These are phyloP conservation scores for Macrosteles quadrilineatus DNA, from an alignment of 1,140 invertebrate species.

Conservation along the genomic window DNA sequence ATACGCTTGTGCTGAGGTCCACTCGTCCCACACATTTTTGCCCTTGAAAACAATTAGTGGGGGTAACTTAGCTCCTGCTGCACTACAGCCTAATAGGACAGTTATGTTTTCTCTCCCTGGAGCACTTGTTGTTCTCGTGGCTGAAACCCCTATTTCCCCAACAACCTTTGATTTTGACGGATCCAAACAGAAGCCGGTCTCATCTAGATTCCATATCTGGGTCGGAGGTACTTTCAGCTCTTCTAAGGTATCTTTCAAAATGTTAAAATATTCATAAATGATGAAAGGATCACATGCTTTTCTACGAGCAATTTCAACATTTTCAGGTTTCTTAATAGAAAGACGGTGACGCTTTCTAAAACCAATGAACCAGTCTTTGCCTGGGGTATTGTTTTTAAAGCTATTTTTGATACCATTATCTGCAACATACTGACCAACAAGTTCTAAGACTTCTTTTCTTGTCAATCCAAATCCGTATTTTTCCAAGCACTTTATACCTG, in stretches of 20 bases:
- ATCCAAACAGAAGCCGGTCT: slow-evolving; percentile 44
- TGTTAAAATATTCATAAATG: slow-evolving; percentile 45
- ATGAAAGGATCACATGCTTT: slow-evolving; percentile 43
- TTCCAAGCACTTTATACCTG: too few relatives aligned
- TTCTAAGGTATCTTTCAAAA: slow-evolving; percentile 38
- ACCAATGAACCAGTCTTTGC: slow-evolving; percentile 28
- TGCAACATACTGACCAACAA: slow-evolving; percentile 26
- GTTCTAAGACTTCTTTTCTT: slow-evolving; percentile 26
- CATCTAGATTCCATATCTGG: slow-evolving; percentile 48
- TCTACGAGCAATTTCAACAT: slow-evolving; percentile 46
- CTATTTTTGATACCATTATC: slow-evolving; percentile 23
- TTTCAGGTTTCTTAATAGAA: slow-evolving; percentile 40
- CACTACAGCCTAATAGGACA: slow-evolving; percentile 41
- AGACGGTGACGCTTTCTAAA: slow-evolving; percentile 30
- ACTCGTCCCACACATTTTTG: slow-evolving; percentile 44
- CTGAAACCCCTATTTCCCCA: not conserved
- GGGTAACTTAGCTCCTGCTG: slow-evolving; percentile 44
- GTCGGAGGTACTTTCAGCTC: too few relatives aligned
- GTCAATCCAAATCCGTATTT: slow-evolving; percentile 30
- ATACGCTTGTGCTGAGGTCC: slow-evolving; percentile 38
- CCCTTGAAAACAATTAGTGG: slow-evolving; percentile 43
- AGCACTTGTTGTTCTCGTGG: slow-evolving; percentile 39
- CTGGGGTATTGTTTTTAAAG: slow-evolving; percentile 24
- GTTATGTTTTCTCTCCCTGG: slow-evolving; percentile 44
- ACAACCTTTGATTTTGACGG: slow-evolving; percentile 29